These are phyloP conservation scores for Antheraea pernyi DNA, from an alignment of 1,140 invertebrate species.

Conservation along the genomic window DNA sequence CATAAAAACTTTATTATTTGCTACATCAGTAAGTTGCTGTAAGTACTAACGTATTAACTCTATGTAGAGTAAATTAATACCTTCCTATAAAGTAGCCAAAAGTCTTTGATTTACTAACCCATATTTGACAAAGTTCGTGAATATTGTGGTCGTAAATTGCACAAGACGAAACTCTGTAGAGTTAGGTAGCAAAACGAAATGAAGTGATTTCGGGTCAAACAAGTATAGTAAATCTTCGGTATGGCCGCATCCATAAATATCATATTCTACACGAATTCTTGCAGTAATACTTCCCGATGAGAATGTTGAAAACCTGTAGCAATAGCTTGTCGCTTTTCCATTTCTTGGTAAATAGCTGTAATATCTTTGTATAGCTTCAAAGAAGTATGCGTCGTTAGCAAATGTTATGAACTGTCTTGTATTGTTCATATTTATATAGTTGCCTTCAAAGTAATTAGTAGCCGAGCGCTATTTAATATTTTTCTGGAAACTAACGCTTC, in stretches of 20 bases:
- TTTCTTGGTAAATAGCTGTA: neutral
- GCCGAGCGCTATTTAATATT: slow-evolving; percentile 17
- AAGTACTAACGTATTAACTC: no score
- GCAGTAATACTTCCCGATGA: slow-evolving; percentile 22
- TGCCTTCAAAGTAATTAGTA: slow-evolving; percentile 31
- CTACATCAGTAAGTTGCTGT: no score
- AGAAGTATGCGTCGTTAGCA: slow-evolving; percentile 32
- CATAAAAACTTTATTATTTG: no score
- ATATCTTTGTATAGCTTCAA: slow-evolving; percentile 29
- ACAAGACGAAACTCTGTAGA: neutral
- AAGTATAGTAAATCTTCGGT: slow-evolving; percentile 34
- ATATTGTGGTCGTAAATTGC: neutral
- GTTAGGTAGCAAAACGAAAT: slow-evolving; percentile 1
- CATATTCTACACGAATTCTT: neutral
- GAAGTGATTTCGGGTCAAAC: slow-evolving; percentile 17
- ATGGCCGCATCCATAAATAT: slow-evolving; percentile 20
- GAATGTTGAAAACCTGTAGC: slow-evolving; percentile 15
- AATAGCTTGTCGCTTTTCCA: neutral
- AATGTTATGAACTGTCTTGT: slow-evolving; percentile 42
- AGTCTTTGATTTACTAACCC: slow-evolving; percentile 13
- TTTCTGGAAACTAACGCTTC: slow-evolving; percentile 26
- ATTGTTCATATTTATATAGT: slow-evolving; percentile 36
- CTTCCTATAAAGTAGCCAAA: no score
- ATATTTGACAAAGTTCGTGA: slow-evolving; percentile 15
- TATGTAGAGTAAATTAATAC: no score